These are phyloP conservation scores for Nomada goodeniana DNA, from an alignment of 2,888 invertebrate genomes.

Conservation along the genomic window DNA sequence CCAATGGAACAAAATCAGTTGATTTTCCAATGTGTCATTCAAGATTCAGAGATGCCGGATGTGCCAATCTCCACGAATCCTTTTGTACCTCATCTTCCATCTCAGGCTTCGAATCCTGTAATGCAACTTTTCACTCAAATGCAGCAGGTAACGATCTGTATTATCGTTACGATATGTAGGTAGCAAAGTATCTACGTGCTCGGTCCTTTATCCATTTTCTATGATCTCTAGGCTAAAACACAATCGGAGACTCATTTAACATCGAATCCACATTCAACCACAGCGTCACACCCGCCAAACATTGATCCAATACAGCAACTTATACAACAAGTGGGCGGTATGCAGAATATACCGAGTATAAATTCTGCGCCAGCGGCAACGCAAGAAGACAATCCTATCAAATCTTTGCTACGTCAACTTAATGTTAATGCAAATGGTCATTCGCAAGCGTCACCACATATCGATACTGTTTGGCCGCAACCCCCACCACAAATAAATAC, in stretches of 20 bases:
- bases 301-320: constrained; percentile 85
- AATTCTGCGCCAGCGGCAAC: constrained; percentile 68
- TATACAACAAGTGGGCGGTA: constrained; percentile 86
- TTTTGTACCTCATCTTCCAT: constrained; percentile 82
- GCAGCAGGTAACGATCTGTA: constrained; percentile 83
- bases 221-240: constrained; percentile 72
- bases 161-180: not conserved
- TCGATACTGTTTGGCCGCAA: constrained; percentile 82
- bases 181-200: not conserved
- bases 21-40: constrained; percentile 85
- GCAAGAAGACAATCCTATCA: constrained; percentile 85
- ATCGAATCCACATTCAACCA: constrained; percentile 75
- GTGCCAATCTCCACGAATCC: constrained; percentile 77
- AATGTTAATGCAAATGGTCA: constrained; percentile 79
- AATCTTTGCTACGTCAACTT: constrained; percentile 85
- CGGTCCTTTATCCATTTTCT: too few species aligned
- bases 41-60: constrained; percentile 82
- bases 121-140: constrained; percentile 86
- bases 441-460: constrained; percentile 76
- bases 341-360: constrained; percentile 82
- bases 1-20: constrained; percentile 86
- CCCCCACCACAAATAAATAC: constrained; percentile 79
- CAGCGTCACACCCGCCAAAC: constrained; percentile 73
- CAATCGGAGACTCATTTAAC: constrained; percentile 77
- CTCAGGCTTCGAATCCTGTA: constrained; percentile 85